Evolutionary conservation across 2,888 invertebrate genomes (phyloP), one percentile per base, ranked within the genome.

Genomic region (Stictocephala bisonia): DNA sequence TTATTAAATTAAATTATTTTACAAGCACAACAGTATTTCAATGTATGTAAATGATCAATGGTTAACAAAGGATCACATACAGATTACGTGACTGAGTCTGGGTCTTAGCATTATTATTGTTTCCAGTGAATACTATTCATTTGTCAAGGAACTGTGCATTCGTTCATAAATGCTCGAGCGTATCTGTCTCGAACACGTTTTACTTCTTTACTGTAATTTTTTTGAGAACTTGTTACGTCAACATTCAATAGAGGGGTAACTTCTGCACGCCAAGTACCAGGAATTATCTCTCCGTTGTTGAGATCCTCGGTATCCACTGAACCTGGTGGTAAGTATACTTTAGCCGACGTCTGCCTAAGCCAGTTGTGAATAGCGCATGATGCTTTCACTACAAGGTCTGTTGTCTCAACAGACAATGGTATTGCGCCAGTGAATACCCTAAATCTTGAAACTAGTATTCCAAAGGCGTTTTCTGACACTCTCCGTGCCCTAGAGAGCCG

Each of bases 381-480:
- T 24, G 53, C 26, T 18, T n/a, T 24, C 13, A 73, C 68, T 2
- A 73, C 1, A 24, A 18, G 29, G 22, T 67, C 40, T 26, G 24
- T 48, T 3, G 51, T 68, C 1, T 20, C 27, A 0, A 73, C 56
- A 18, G 1, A 20, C 0, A 35, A 0, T 31, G n/a, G 9, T 40
- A 69, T 56, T 0, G 41, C 1, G 35, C 66, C 76, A 18, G 71
- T 40, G 72, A 78, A 79, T 13, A 77, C 68, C 27, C 74, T 35
- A 72, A 78, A 79, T 51, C 76, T 72, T 0, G 64, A 51, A 13
- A 67, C 72, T 13, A 77, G 20, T 41, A 78, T 76, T 2, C 77
- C 76, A 53, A 77, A 78, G 7, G 74, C 77, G 71, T 77, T 79
- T 75, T 79, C 77, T 1, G 66, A 50, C 11, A 78, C 68, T 48